These are phyloP conservation scores for Stegastes partitus DNA, from an alignment of 2,113 vertebrate species.

Conservation along the genomic window DNA sequence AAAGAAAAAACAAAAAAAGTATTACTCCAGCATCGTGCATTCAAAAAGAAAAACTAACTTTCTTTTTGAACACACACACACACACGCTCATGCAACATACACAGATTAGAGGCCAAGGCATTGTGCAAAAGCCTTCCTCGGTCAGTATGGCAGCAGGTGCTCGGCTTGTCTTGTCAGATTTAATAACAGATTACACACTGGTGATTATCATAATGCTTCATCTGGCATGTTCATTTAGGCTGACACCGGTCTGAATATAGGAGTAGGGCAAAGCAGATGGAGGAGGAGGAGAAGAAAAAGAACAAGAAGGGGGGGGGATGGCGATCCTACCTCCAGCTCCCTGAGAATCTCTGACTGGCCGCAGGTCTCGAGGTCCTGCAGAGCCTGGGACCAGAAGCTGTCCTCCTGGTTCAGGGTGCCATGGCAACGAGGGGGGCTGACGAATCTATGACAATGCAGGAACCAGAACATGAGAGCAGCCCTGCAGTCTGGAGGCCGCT, in stretches of 20 bases:
- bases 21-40: neutral
- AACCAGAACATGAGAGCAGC: slow-evolving; percentile 83
- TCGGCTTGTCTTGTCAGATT: slow-evolving; percentile 66
- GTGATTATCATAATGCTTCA: slow-evolving; percentile 75
- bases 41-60: neutral
- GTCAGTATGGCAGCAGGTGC: slow-evolving; percentile 60
- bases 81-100: neutral
- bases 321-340: slow-evolving; percentile 93
- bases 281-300: too few species aligned
- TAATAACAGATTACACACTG: slow-evolving; percentile 74
- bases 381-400: slow-evolving; percentile 96
- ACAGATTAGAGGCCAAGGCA: slow-evolving; percentile 42
- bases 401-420: slow-evolving; percentile 88
- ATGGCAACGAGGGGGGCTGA: slow-evolving; percentile 88
- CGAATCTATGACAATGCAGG: slow-evolving; percentile 95
- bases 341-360: slow-evolving; percentile 98
- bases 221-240: slow-evolving; percentile 61
- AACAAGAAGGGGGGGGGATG: neutral
- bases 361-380: slow-evolving; percentile 98
- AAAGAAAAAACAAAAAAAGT: neutral
- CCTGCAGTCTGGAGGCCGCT: slow-evolving; percentile 69
- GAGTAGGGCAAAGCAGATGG: slow-evolving; percentile 57
- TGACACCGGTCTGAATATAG: slow-evolving; percentile 32
- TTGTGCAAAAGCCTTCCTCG: slow-evolving; percentile 26
- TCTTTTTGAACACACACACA: neutral